Evolutionary conservation across 2,113 vertebrate species (phyloP).

Genomic region (Equus quagga): DNA sequence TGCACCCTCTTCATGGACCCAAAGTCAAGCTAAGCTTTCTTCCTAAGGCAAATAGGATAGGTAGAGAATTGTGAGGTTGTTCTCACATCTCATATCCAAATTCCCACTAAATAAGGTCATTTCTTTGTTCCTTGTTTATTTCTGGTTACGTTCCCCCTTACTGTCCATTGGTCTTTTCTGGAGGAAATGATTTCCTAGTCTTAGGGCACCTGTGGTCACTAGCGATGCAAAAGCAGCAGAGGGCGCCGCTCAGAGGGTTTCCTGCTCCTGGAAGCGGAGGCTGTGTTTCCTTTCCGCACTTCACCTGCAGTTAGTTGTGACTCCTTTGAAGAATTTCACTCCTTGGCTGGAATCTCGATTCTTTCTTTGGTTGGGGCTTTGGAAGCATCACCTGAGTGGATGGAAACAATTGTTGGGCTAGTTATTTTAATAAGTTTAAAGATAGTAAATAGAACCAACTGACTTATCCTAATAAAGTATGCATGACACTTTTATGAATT

Average conservation of each 20-base stretch:
- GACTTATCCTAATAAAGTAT: neutral
- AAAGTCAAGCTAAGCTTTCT: neutral
- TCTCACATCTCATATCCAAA: neutral
- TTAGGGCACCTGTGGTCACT: neutral
- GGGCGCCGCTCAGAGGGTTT: neutral
- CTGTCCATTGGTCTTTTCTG: neutral
- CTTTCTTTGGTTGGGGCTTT: neutral
- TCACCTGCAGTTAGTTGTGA: neutral
- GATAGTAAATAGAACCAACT: neutral
- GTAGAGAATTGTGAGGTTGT: neutral
- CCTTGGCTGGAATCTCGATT: neutral
- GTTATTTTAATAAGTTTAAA: slow-evolving; percentile 45
- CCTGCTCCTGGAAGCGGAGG: neutral
- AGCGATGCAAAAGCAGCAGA: neutral
- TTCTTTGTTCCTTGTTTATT: neutral
- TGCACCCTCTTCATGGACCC: neutral
- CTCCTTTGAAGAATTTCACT: neutral
- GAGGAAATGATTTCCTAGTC: neutral
- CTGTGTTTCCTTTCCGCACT: neutral
- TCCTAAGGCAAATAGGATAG: neutral
- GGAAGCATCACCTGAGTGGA: neutral
- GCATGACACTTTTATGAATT: neutral
- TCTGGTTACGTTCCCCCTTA: neutral
- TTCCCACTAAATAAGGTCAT: neutral
- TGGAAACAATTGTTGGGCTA: neutral